A percentile compares a stretch with the other conserved stretches of the same genome.
These are phyloP conservation scores for Mesitornis unicolor DNA, from an alignment of 2,113 vertebrate genomes.

Conservation along the genomic window DNA sequence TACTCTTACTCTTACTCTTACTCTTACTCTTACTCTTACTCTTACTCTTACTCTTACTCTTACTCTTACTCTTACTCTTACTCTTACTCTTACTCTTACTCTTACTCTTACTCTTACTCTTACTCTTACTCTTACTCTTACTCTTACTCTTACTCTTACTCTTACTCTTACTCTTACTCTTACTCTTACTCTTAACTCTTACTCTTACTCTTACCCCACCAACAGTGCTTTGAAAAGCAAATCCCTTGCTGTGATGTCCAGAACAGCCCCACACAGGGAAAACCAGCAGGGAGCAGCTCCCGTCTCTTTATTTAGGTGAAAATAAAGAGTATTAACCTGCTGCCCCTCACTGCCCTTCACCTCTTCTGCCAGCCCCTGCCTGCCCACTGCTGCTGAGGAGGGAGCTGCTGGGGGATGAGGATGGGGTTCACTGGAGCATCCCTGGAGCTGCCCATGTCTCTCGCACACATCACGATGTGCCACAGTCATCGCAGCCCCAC, in stretches of 20 bases:
- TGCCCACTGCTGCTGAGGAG: neutral
- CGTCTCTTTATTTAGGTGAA: neutral
- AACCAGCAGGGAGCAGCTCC: fast-evolving
- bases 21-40: no score
- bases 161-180: no score
- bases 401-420: neutral
- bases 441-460: neutral
- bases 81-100: no score
- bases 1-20: no score
- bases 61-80: no score
- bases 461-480: fast-evolving
- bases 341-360: neutral
- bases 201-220: no score
- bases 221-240: fast-evolving
- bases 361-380: neutral
- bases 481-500: fast-evolving
- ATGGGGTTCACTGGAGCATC: fast-evolving
- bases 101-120: no score
- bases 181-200: no score
- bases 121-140: no score
- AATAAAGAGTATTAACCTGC: neutral
- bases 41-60: no score
- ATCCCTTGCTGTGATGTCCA: fast-evolving
- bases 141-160: no score
- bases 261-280: fast-evolving